Evolutionary conservation across 1,140 invertebrate genomes (phyloP).

Genomic region (Drosophila seguyi): DNA sequence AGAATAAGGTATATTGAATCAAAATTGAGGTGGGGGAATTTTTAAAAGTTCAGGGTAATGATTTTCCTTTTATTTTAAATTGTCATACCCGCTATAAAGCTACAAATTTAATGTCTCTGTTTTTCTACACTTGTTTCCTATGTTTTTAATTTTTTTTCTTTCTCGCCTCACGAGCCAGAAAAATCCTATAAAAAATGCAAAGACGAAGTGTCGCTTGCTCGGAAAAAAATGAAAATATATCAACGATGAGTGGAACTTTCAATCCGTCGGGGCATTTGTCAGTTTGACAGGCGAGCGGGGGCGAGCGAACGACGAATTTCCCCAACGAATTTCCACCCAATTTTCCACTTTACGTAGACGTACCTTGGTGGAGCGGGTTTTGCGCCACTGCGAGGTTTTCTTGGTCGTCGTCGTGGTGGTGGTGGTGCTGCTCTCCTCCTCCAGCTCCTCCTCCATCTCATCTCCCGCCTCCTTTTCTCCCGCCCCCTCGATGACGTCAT

Average conservation of each 20-base stretch:
- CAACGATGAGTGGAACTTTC: constrained; percentile 63
- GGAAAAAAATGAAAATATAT: constrained; percentile 12
- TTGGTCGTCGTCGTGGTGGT: constrained; percentile 69
- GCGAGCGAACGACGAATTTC: constrained; percentile 16
- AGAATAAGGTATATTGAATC: neutral
- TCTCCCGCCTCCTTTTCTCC: constrained; percentile 11
- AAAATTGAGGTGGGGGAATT: no score
- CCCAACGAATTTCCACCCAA: constrained; percentile 20
- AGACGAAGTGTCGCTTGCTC: constrained; percentile 22
- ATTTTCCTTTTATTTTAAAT: no score
- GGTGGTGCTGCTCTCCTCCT: constrained; percentile 50
- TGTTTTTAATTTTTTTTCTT: constrained; percentile 2
- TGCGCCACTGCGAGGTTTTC: constrained; percentile 80
- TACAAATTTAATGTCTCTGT: constrained; percentile 6
- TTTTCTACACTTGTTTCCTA: neutral
- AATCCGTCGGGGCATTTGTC: constrained; percentile 75
- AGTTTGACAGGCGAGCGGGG: constrained; percentile 52
- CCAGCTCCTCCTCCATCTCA: constrained; percentile 49
- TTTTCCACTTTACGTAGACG: constrained; percentile 46
- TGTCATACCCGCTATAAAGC: neutral
- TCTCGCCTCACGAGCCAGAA: no score
- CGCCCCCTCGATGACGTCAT: constrained; percentile 61
- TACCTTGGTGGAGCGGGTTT: constrained; percentile 81
- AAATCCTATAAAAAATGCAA: constrained; percentile 16
- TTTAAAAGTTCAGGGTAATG: no score